Base-by-base conservation (phyloP, 2,888 invertebrate genomes). In the Hermodice carunculata region DNA sequence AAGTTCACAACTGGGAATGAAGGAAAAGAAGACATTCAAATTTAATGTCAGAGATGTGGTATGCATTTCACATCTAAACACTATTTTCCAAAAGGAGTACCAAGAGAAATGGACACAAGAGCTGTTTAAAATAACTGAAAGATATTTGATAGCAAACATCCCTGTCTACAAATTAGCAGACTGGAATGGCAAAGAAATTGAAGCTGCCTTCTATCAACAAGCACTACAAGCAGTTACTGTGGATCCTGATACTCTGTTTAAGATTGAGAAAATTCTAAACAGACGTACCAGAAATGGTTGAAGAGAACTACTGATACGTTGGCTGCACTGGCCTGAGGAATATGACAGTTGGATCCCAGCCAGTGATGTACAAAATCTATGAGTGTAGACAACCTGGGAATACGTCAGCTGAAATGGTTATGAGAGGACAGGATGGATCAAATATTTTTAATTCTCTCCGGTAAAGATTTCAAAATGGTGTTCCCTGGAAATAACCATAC, bases 161-260 rank as follows among this genome's bases (percentile, higher is more conserved):
- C 53, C 53, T 17, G 22, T 56, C 37, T 56, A 42, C 28, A 42
- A 40, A 26, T 17, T 43, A 17, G 29, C 17, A 2, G 56, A 56
- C 24, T 56, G 40, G 43, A 11, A 42, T 17, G 42, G 43, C 6
- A 43, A 56, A 40, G 28, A 31, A 28, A 56, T 56, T 28, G 43
- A 56, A 56, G 56, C 42, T 8, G 43, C 42, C 5, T 56, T 56
- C 28, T 56, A 56, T 29, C 40, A 40, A n/a, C 56, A 56, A 22
- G 19, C 40, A 29, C 24, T 56, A 17, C 56, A 56, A 29, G 28
- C 28, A n/a, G 56, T 43, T 6, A n/a, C 8, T 4, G 37, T 53
- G 17, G n/a, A 17, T 42, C 28, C 40, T 2, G 56, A 43, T 17
- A 43, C 28, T 29, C 2, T 28, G 4, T 56, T 42, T 24, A 56